Evolutionary conservation across 1,140 invertebrate species (phyloP), one percentile per base, ranked within the genome.

Genomic region (Ylistrum balloti): DNA sequence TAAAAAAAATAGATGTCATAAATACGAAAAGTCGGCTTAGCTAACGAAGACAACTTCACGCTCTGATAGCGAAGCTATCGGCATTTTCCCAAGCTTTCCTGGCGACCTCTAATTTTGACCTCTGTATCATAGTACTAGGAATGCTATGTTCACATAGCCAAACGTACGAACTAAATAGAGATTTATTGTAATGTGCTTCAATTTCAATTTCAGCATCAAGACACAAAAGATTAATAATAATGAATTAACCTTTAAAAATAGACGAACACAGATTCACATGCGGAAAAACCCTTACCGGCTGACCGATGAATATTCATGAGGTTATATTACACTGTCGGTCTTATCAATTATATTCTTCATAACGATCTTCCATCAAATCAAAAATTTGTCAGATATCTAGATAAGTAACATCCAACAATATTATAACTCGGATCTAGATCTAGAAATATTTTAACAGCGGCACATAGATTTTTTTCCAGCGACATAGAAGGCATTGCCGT

Each of bases 231-330:
- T 13, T 15, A 17, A 17, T 45, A 45, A 9, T 45, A 15, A 45
- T 15, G 10, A 17, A 15, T 17, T 45, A 45, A 45, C 41, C 20
- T 74, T 74, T 74, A 74, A 74, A n/a, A n/a, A n/a, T 17, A 74
- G 56, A 1, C n/a, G 56, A 74, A 28, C 9, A 45, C 41, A 45
- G 41, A 45, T 74, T 74, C 56, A 11, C 56, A 28, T 74, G 56
- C 22, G n/a, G 56, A 74, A 48, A n/a, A 74, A 74, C 56, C 28
- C 41, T n/a, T 22, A 74, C 56, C 56, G 56, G 22, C 56, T 74
- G 56, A 74, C 28, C 56, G 56, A 74, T 74, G 56, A 74, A 74
- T 74, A 74, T 74, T 74, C 56, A 74, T 74, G 56, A 74, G 56
- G n/a, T n/a, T 28, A 74, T 0, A n/a, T 74, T 48, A 48, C n/a